These are phyloP conservation scores for Pithys albifrons DNA, from an alignment of 2,113 vertebrate species.

Conservation along the genomic window DNA sequence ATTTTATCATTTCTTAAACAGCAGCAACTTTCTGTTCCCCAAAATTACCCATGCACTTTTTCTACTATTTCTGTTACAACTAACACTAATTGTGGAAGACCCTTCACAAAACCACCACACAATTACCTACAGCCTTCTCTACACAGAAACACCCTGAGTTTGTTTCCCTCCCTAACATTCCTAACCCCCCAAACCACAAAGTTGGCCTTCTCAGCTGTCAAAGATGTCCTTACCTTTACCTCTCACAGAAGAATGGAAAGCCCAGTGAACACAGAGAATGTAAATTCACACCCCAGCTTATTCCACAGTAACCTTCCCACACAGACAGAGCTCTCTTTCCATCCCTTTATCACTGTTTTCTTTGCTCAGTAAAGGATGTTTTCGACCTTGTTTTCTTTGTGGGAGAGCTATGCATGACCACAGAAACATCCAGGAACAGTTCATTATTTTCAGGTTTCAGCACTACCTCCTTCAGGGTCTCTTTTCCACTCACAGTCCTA, in stretches of 20 bases:
- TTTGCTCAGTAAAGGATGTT: neutral
- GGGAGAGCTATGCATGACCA: neutral
- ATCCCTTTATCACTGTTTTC: neutral
- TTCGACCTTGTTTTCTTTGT: neutral
- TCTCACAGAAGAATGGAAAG: neutral
- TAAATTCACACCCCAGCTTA: neutral
- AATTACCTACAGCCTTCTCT: neutral
- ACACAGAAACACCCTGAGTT: neutral
- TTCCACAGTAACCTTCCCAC: neutral
- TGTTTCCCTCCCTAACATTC: neutral
- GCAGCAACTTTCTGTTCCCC: neutral
- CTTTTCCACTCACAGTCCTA: neutral
- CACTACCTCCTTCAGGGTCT: neutral
- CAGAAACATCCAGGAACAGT: neutral
- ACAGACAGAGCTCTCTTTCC: neutral
- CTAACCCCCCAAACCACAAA: neutral
- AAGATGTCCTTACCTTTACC: neutral
- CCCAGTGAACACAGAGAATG: neutral
- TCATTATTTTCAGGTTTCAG: neutral
- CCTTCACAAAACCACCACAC: neutral
- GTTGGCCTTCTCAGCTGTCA: neutral
- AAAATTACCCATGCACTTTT: neutral
- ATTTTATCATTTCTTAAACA: neutral
- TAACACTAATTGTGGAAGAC: neutral
- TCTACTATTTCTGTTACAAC: neutral